A percentile compares a stretch with the other conserved stretches of the same genome.
Evolutionary conservation across 2,888 invertebrate genomes (phyloP).

Genomic region (Drosophila multiciliata): DNA sequence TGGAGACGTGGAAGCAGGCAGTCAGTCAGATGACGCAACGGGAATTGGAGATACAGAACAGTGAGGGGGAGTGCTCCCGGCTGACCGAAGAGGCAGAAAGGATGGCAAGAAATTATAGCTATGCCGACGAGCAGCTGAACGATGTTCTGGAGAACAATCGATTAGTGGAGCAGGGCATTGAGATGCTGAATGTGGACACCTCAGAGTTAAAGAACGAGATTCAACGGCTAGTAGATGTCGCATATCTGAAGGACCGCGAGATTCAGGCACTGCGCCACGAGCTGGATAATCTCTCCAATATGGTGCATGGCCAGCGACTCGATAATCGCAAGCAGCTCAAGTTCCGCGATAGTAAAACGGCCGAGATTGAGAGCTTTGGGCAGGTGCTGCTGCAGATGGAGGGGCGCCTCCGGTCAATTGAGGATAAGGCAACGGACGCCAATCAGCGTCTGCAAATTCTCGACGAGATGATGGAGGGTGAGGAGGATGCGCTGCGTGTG

Average conservation of each 20-base stretch:
- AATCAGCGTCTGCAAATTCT: conserved; percentile 82
- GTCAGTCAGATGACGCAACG: conserved; percentile 89
- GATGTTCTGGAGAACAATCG: conserved; percentile 86
- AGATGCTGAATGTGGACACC: conserved; percentile 83
- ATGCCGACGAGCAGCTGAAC: conserved; percentile 85
- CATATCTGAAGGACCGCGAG: conserved; percentile 84
- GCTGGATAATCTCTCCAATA: conserved; percentile 79
- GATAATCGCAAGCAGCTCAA: conserved; percentile 77
- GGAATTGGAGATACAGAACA: conserved; percentile 88
- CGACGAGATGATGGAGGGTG: conserved; percentile 83
- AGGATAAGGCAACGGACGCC: conserved; percentile 78
- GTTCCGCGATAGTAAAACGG: conserved; percentile 55
- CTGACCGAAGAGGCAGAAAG: conserved; percentile 75
- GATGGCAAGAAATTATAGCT: conserved; percentile 84
- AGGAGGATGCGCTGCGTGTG: conserved; percentile 73
- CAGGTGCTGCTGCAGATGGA: conserved; percentile 63
- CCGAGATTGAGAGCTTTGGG: conserved; percentile 63
- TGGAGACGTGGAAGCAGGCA: conserved; percentile 90
- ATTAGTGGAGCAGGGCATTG: conserved; percentile 84
- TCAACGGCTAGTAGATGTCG: conserved; percentile 80
- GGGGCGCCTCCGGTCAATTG: conserved; percentile 69
- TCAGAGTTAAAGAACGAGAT: conserved; percentile 83
- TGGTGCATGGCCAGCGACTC: conserved; percentile 79
- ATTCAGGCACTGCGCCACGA: conserved; percentile 80
- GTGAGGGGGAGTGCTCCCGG: conserved; percentile 84